Evolutionary conservation across 1,140 invertebrate species (phyloP).

Genomic region (Limonius californicus): DNA sequence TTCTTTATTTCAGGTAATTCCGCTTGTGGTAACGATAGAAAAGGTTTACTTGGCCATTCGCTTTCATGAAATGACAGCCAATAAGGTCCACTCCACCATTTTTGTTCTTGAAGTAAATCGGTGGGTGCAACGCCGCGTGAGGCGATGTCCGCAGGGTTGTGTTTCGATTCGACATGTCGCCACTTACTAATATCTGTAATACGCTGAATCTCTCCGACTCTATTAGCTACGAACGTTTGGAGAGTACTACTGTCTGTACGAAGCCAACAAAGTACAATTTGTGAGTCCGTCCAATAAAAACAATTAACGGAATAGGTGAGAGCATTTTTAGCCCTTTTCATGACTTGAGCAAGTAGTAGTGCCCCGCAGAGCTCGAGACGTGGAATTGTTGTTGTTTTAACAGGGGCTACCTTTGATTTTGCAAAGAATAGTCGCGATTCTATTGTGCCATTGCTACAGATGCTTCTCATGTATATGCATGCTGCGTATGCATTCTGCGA

Average conservation of each 20-base stretch:
- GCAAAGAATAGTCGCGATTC: constrained; percentile 28
- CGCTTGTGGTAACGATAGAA: too few species aligned
- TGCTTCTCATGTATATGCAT: constrained; percentile 38
- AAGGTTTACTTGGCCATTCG: too few species aligned
- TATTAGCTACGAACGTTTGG: constrained; percentile 47
- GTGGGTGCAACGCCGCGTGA: too few species aligned
- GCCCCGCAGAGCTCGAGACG: constrained; percentile 41
- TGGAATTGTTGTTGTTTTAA: constrained; percentile 37
- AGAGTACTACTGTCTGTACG: constrained; percentile 23
- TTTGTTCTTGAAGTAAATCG: too few species aligned
- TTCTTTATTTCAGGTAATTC: too few species aligned
- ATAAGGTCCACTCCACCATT: too few species aligned
- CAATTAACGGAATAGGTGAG: not conserved
- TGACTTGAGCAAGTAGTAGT: constrained; percentile 33
- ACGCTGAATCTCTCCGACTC: too few species aligned
- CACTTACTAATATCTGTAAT: too few species aligned
- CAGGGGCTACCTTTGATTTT: constrained; percentile 40
- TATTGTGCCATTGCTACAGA: not conserved
- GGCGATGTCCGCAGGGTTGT: too few species aligned
- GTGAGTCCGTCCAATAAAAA: constrained; percentile 32
- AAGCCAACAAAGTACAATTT: constrained; percentile 35
- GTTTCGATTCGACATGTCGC: too few species aligned
- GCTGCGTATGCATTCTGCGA: constrained; percentile 43
- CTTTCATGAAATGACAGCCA: too few species aligned
- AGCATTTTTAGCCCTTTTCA: constrained; percentile 18